phyloP scores from a whole-genome alignment of 2,888 invertebrate genomes.

The Brachyptera putata region DNA sequence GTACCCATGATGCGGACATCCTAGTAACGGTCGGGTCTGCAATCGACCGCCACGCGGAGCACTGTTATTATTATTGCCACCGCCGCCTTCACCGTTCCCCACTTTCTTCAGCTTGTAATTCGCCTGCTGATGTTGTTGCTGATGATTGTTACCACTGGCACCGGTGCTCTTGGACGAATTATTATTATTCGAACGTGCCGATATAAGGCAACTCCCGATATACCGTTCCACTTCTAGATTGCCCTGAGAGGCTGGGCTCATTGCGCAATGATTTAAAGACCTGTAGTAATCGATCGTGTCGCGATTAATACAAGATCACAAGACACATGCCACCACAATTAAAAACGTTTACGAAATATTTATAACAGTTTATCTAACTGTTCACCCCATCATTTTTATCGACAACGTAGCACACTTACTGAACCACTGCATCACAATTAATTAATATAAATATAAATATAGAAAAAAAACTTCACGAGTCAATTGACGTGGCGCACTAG shows the following conservation, averaged over 20 bases:
- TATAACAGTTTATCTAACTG: no score
- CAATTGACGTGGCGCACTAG: not conserved
- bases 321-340: not conserved
- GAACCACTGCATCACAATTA: not conserved
- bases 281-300: conserved; percentile 18
- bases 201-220: conserved; percentile 59
- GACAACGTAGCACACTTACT: conserved; percentile 14
- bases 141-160: conserved; percentile 31
- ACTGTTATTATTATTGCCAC: not conserved
- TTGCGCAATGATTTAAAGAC: conserved; percentile 40
- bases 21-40: conserved; percentile 17
- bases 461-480: no score
- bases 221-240: conserved; percentile 59
- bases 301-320: not conserved
- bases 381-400: conserved; percentile 27
- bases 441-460: no score
- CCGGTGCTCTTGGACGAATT: conserved; percentile 40
- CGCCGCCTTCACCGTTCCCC: conserved; percentile 9
- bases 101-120: conserved; percentile 26
- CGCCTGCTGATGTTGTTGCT: conserved; percentile 18
- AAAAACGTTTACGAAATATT: no score
- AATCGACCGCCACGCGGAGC: not conserved
- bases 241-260: conserved; percentile 68
- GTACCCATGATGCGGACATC: conserved; percentile 20
- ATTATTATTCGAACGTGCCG: conserved; percentile 37